Evolutionary conservation across 2,113 vertebrate species (phyloP).

Genomic region (Oncorhynchus nerka): DNA sequence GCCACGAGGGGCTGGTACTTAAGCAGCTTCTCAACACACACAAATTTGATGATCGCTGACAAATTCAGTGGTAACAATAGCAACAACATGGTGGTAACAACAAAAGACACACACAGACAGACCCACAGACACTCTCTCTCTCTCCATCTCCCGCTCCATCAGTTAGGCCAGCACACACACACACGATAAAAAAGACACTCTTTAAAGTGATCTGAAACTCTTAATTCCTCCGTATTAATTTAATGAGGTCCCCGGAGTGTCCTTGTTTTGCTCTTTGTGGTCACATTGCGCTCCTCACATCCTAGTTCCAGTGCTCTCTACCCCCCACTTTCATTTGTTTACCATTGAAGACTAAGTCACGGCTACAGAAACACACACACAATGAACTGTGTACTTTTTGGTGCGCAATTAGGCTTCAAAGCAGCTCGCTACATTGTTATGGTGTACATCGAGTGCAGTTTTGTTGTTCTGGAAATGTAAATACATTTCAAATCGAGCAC

Average conservation of each 20-base stretch:
- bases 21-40: not conserved
- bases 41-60: not conserved
- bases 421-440: constrained; percentile 20
- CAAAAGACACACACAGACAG: not conserved
- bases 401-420: constrained; percentile 51
- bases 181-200: constrained; percentile 7
- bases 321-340: constrained; percentile 43
- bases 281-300: constrained; percentile 41
- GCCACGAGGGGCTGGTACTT: too few relatives aligned
- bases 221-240: constrained; percentile 54
- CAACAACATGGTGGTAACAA: not conserved
- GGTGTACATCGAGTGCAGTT: constrained; percentile 35
- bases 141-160: not conserved
- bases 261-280: constrained; percentile 35
- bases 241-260: constrained; percentile 53
- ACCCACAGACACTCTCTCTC: not conserved
- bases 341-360: constrained; percentile 52
- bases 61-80: not conserved
- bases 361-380: constrained; percentile 14
- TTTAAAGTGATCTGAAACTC: constrained; percentile 35
- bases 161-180: not conserved
- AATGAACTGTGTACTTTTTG: constrained; percentile 30
- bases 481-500: not conserved
- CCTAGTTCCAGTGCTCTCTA: constrained; percentile 31
- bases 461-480: constrained; percentile 6